Conservation (phyloP, 2,113 vertebrate genomes). For the Meles meles region DNA sequence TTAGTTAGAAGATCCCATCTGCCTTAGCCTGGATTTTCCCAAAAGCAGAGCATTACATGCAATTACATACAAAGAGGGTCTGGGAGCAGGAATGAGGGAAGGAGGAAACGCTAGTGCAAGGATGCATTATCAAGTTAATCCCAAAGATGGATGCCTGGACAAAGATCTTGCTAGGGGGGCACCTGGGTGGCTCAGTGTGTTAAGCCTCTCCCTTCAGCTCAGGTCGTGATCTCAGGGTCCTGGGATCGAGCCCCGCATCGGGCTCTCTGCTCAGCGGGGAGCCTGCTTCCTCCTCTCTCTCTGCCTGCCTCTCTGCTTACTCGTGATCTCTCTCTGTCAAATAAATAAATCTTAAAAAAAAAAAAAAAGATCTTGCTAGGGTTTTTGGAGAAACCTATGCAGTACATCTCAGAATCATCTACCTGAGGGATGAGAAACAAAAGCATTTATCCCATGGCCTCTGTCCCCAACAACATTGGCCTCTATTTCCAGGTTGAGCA, state of each 20-base stretch:
- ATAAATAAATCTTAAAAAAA: too few relatives aligned
- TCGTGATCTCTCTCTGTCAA: too few relatives aligned
- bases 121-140: background rate
- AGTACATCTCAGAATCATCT: background rate
- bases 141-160: background rate
- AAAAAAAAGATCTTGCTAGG: background rate
- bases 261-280: too few relatives aligned
- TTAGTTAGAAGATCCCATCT: background rate
- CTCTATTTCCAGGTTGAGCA: background rate
- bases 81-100: background rate
- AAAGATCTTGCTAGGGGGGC: background rate
- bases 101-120: background rate
- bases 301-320: too few relatives aligned
- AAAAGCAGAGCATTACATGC: background rate
- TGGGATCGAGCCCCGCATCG: too few relatives aligned
- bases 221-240: too few relatives aligned
- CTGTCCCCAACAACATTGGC: background rate
- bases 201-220: too few relatives aligned
- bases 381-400: background rate
- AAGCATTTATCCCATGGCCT: accelerated
- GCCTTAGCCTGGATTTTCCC: background rate
- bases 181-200: too few relatives aligned
- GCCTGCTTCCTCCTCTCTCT: too few relatives aligned
- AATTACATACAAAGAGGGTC: background rate
- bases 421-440: background rate